These are phyloP conservation scores for Tromatobia lineatoria DNA, from an alignment of 2,888 invertebrate genomes.

Conservation along the genomic window DNA sequence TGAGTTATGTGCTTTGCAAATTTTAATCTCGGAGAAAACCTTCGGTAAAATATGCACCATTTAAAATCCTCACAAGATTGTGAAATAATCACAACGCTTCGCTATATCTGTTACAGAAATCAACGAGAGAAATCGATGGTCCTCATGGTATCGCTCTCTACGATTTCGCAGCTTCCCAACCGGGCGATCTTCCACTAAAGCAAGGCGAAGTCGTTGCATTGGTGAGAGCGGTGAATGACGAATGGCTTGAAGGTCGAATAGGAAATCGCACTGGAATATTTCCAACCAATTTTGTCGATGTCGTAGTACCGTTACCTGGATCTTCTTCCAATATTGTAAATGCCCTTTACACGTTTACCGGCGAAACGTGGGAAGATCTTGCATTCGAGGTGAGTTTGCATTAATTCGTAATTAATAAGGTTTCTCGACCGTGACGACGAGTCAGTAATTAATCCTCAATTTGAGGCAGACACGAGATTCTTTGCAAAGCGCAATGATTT, in stretches of 20 bases:
- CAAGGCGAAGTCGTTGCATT: conserved; percentile 92
- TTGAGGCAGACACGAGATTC: background rate
- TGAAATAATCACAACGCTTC: conserved; percentile 15
- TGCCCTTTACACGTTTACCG: conserved; percentile 91
- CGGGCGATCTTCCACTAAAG: conserved; percentile 93
- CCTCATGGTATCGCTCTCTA: conserved; percentile 93
- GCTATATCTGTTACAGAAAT: conserved; percentile 32
- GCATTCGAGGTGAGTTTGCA: conserved; percentile 86
- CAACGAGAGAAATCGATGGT: conserved; percentile 77
- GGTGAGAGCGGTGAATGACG: conserved; percentile 90
- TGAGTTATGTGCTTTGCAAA: too few relatives aligned
- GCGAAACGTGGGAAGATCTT: conserved; percentile 88
- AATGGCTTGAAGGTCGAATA: conserved; percentile 93
- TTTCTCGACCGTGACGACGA: background rate
- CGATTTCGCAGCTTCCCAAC: conserved; percentile 91
- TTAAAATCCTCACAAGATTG: background rate
- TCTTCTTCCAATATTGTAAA: conserved; percentile 85
- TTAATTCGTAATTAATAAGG: background rate
- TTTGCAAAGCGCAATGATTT: background rate
- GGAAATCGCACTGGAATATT: conserved; percentile 92
- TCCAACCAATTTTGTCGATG: conserved; percentile 92
- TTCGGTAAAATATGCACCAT: too few relatives aligned
- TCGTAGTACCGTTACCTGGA: conserved; percentile 89
- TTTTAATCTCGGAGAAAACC: too few relatives aligned
- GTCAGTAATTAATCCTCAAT: background rate